Conservation (phyloP, 2,888 invertebrate genomes). For the Tortricodes alternella region DNA sequence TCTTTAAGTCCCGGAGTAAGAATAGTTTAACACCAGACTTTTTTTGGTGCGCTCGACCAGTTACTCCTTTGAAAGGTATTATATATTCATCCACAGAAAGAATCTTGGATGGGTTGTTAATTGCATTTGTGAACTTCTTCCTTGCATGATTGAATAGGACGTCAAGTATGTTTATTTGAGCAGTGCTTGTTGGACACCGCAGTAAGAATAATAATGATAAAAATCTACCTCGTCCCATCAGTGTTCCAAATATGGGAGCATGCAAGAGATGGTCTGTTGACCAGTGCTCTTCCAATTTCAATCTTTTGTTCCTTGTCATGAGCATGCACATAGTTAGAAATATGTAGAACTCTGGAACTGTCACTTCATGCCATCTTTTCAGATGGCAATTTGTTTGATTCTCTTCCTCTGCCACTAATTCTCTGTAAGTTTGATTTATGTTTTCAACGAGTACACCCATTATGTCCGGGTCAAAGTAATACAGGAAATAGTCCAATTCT, state of each 20-base stretch:
- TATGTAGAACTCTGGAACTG: slow-evolving; percentile 26
- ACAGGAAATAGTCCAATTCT: slow-evolving; percentile 22
- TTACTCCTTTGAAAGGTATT: slow-evolving; percentile 23
- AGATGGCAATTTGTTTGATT: slow-evolving; percentile 66
- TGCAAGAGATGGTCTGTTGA: slow-evolving; percentile 25
- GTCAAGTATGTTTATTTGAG: slow-evolving; percentile 19
- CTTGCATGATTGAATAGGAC: slow-evolving; percentile 23
- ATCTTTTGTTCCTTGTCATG: slow-evolving; percentile 24
- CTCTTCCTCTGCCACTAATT: slow-evolving; percentile 10
- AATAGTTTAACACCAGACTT: slow-evolving; percentile 24
- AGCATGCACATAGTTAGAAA: slow-evolving; percentile 27
- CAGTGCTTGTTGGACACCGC: slow-evolving; percentile 7
- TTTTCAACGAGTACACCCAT: slow-evolving; percentile 7
- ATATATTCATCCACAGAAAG: slow-evolving; percentile 13
- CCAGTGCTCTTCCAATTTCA: slow-evolving; percentile 25
- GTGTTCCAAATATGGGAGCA: slow-evolving; percentile 20
- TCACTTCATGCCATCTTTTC: slow-evolving; percentile 23
- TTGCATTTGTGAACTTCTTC: slow-evolving; percentile 16
- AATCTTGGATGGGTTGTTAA: slow-evolving; percentile 14
- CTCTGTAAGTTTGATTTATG: slow-evolving; percentile 23
- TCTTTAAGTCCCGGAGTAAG: slow-evolving; percentile 18
- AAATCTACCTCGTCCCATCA: slow-evolving; percentile 18
- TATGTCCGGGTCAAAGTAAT: slow-evolving; percentile 15
- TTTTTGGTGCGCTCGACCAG: slow-evolving; percentile 11
- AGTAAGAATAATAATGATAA: slow-evolving; percentile 13